These are phyloP conservation scores for Orchesellides sinensis DNA, from an alignment of 2,888 invertebrate genomes.

Conservation along the genomic window DNA sequence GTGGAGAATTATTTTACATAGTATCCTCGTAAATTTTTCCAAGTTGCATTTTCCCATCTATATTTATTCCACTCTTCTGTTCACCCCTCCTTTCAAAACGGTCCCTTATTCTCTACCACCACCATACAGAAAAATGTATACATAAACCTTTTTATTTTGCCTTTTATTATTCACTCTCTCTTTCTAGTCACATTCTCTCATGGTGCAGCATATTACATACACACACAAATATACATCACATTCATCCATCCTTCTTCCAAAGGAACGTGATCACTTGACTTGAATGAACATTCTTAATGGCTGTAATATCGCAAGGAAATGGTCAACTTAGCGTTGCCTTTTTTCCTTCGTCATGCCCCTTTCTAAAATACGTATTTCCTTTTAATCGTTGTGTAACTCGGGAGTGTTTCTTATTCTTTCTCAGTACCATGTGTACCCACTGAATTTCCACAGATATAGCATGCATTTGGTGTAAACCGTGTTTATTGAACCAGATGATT, in stretches of 20 bases:
- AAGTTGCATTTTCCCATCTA: neutral
- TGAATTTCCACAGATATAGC: no score
- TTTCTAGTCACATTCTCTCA: neutral
- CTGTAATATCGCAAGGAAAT: neutral
- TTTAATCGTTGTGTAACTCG: no score
- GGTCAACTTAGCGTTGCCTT: neutral
- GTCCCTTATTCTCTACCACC: neutral
- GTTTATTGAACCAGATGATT: no score
- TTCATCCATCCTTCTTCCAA: neutral
- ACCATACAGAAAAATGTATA: neutral
- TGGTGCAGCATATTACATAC: no score
- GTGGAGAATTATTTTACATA: neutral
- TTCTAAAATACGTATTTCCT: neutral
- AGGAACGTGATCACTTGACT: constrained; percentile 3
- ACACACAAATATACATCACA: no score
- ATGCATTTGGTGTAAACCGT: no score
- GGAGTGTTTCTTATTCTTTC: no score
- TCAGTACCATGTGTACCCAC: no score
- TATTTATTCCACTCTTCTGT: constrained; percentile 2
- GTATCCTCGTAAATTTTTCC: neutral
- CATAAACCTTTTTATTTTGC: neutral
- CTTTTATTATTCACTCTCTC: no score
- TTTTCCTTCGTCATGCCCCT: constrained; percentile 4
- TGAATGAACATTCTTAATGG: constrained; percentile 3
- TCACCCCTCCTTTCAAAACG: constrained; percentile 3